Base-by-base conservation (phyloP, 2,113 vertebrate species). In the Noturus placidus region DNA sequence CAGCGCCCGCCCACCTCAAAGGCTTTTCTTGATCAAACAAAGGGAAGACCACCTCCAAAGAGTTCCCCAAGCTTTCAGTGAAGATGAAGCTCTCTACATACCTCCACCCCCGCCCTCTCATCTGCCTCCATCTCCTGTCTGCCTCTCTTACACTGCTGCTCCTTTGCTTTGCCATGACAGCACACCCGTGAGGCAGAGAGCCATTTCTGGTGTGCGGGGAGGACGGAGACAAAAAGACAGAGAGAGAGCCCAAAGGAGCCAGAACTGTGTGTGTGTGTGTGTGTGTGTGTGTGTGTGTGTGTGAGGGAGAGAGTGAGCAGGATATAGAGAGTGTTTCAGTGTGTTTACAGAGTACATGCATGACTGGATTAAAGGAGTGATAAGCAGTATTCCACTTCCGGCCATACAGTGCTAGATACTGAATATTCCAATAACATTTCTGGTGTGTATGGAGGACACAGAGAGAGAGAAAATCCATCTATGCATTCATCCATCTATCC, bases 171-270 rank as follows among this genome's bases (percentile, higher is more conserved):
- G 76, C 70, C 87, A 86, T 89, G 86, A 91, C 91, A 86, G 90
- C 84, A 86, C 78, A 90, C 90, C 89, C 83, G 89, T 86, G 86
- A 83, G 92, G 52, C 88, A 91, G 82, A 90, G 56, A 92, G 92
- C 92, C 92, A 93, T 92, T 92, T 92, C 88, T 91, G 87, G 50
- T 93, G 85, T 56, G 89, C 82, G 15, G 61, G 82, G 79, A 80
- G 80, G 69, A 63, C 6, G 6, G 77, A 59, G 42, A 30, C 38
- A 76, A 65, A 76, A 72, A 57, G 27, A 74, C 54, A 77, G 74
- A 84, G 82, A 91, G 90, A 90, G 88, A 22, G 88, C 90, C 91
- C 88, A 85, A 88, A 65, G 86, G 83, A 79, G 33, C 56, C 80
- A 83, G 46, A 87, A 88, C 89, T 46, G 65, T 20, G 30, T 77